Conservation (phyloP, 2,113 vertebrate species). For the Solea solea region DNA sequence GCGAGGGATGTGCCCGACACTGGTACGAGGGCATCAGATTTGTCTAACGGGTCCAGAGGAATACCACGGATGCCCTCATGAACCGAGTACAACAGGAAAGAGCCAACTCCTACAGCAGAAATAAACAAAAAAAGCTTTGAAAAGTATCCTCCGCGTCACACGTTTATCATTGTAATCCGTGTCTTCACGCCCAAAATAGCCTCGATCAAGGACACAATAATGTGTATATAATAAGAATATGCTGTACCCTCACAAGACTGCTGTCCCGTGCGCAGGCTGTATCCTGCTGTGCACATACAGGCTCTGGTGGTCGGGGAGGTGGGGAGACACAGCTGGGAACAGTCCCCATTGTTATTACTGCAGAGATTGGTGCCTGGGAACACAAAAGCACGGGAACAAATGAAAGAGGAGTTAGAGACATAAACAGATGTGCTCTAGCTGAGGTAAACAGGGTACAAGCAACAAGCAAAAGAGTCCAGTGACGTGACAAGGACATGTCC, state of each 20-base stretch:
- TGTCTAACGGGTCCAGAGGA: conserved; percentile 93
- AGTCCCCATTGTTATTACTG: conserved; percentile 93
- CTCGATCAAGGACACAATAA: not conserved
- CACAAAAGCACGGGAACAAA: conserved; percentile 44
- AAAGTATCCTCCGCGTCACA: not conserved
- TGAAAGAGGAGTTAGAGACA: conserved; percentile 43
- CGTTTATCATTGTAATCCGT: not conserved
- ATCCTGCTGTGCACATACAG: conserved; percentile 98
- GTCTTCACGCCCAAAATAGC: not conserved
- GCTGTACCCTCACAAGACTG: conserved; percentile 92
- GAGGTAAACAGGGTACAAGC: conserved; percentile 35
- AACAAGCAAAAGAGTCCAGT: conserved; percentile 28
- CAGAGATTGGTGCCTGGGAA: conserved; percentile 89
- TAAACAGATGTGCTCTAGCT: conserved; percentile 46
- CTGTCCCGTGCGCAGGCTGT: conserved; percentile 92
- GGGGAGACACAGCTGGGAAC: conserved; percentile 97
- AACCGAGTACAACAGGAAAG: conserved; percentile 95
- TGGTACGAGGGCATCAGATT: conserved; percentile 94
- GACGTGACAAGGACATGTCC: conserved; percentile 11
- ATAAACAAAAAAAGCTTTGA: not conserved
- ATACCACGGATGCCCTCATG: conserved; percentile 97
- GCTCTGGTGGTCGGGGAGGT: conserved; percentile 87
- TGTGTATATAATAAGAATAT: not conserved
- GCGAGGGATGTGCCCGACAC: conserved; percentile 96
- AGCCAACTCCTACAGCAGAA: conserved; percentile 89